A percentile compares a stretch with the other conserved stretches of the same genome.
Evolutionary conservation across 64 coral and sea anemone genomes (phyloP).

Genomic region (Montipora foliosa): DNA sequence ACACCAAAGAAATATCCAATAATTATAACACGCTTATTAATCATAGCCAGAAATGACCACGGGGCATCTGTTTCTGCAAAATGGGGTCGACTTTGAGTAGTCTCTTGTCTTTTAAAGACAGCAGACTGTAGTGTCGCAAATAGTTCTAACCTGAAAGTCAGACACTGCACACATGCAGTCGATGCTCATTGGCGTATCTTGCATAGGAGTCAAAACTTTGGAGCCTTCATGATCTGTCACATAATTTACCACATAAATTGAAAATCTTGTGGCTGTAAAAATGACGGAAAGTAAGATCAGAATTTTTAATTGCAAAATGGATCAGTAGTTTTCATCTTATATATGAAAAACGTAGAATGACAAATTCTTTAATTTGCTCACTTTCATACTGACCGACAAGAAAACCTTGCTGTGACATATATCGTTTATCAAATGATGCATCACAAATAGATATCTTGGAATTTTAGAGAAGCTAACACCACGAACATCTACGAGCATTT

Average conservation of each 20-base stretch:
- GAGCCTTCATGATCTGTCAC: constrained; percentile 2
- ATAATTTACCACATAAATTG: constrained; percentile 22
- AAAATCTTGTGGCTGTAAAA: constrained; percentile 36
- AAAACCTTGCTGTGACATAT: no score
- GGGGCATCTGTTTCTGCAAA: neutral
- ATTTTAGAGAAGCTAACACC: no score
- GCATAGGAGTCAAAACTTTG: constrained; percentile 16
- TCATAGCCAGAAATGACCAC: neutral
- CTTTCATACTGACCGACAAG: no score
- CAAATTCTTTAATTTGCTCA: no score
- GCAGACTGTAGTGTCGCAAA: no score
- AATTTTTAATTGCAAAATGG: neutral
- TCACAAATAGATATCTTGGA: no score
- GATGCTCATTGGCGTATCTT: neutral
- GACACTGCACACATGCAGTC: constrained; percentile 62
- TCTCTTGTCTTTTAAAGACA: neutral
- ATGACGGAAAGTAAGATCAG: neutral
- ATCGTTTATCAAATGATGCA: no score
- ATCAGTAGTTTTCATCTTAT: no score
- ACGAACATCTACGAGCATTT: no score
- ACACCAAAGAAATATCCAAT: neutral
- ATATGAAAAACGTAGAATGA: no score
- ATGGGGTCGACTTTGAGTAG: neutral
- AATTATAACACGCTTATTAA: neutral
- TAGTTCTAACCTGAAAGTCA: neutral